Evolutionary conservation across 2,888 invertebrate genomes (phyloP).

Genomic region (Cheilosia vulpina): DNA sequence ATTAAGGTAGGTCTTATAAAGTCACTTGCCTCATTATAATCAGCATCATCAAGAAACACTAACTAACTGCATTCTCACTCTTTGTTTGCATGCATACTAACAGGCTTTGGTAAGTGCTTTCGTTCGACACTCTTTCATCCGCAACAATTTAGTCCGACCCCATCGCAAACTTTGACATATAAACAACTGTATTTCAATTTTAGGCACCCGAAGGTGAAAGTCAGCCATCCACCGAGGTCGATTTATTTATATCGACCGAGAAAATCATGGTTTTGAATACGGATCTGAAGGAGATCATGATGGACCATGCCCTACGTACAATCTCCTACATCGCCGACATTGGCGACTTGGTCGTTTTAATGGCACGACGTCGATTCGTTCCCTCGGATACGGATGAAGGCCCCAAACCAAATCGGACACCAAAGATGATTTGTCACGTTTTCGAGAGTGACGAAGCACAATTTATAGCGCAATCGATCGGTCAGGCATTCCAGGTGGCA

Average conservation of each 20-base stretch:
- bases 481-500: conserved; percentile 99
- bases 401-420: conserved; percentile 90
- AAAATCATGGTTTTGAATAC: conserved; percentile 99
- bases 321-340: conserved; percentile 99
- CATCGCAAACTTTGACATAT: background rate
- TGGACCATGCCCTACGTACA: conserved; percentile 99
- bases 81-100: conserved; percentile 70
- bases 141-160: background rate
- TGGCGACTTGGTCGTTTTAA: conserved; percentile 98
- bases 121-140: background rate
- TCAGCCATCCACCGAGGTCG: conserved; percentile 99
- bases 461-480: conserved; percentile 99
- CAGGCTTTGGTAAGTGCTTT: conserved; percentile 80
- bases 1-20: conserved; percentile 92
- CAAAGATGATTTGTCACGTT: conserved; percentile 99
- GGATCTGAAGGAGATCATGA: conserved; percentile 99
- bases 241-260: conserved; percentile 99
- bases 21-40: background rate
- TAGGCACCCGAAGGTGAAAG: conserved; percentile 99
- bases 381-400: conserved; percentile 92
- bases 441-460: conserved; percentile 99
- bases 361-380: conserved; percentile 98
- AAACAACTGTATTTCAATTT: conserved; percentile 30
- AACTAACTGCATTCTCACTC: conserved; percentile 62
- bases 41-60: conserved; percentile 27